These are phyloP conservation scores for Chionodraco myersi DNA, from an alignment of 2,113 vertebrate genomes.

Conservation along the genomic window DNA sequence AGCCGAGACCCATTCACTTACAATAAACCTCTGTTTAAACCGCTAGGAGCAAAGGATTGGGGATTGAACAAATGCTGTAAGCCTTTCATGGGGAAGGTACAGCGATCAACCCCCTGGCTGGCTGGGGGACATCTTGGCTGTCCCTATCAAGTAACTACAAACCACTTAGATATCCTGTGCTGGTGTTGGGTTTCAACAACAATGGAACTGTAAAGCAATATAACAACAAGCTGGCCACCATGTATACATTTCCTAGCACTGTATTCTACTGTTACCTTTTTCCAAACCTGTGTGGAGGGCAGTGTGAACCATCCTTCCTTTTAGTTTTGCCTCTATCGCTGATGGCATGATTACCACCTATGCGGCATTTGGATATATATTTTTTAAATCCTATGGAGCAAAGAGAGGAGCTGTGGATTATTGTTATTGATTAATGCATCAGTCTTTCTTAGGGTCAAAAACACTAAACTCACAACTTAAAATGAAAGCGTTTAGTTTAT, in stretches of 20 bases:
- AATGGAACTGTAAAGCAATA: background rate
- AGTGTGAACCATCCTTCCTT: background rate
- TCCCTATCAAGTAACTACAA: constrained; percentile 3
- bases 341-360: background rate
- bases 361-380: no score
- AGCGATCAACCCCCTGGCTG: constrained; percentile 38
- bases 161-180: background rate
- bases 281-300: background rate
- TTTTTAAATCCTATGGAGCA: no score
- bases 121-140: constrained; percentile 5
- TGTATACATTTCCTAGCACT: background rate
- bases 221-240: no score
- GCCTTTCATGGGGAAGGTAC: constrained; percentile 41
- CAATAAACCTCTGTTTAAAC: constrained; percentile 53
- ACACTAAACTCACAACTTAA: no score
- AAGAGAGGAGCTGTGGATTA: no score
- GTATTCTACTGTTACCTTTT: no score
- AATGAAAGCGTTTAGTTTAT: no score
- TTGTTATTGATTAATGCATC: no score
- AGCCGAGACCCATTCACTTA: constrained; percentile 61
- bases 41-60: constrained; percentile 51
- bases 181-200: background rate
- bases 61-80: constrained; percentile 46
- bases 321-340: background rate
- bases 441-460: no score